Evolutionary conservation across 1,140 invertebrate species (phyloP), one percentile per base, ranked within the genome.

Genomic region (Adelges cooleyi): DNA sequence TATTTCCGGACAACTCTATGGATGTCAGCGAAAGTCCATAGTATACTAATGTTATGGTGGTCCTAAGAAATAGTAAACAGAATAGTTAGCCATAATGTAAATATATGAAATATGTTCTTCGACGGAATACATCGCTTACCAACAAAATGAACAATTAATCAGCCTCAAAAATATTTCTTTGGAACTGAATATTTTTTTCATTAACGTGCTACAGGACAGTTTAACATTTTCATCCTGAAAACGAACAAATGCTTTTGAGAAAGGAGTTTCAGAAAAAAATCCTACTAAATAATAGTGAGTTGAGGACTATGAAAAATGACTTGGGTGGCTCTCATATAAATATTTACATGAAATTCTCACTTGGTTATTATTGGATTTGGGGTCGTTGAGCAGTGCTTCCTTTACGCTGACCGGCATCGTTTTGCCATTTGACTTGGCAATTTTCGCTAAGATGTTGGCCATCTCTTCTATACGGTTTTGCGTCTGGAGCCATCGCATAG

Each of bases 11-110:
- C 13, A 72, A 65, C 11, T 54, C 40, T 0, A 69, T 67, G 13
- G 70, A 68, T 70, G 86, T 86, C 18, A 87, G 74, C 0, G 84
- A 84, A 11, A 89, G 72, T 3, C 85, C 86, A 70, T 87, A 88
- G 69, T 82, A 89, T 2, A 87, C 80, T 65, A 86, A 81, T 5
- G 82, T 79, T 73, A 84, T 84, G 3, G 84, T 80, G 17, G 80
- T 79, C 84, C 84, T 86, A 65, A 49, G 18, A 33, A 18, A 11
- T 33, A 48, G 10, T 52, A 50, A 50, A 50, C 15, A n/a, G 20
- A 3, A 27, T 13, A n/a, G 23, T n/a, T 17, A 49, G 46, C 17
- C 4, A 51, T 13, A 51, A 18, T 6, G 3, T 51, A 11, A 23
- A n/a, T 6, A 5, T 17, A 5, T 25, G 23, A 51, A 22, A 27